A percentile compares a stretch with the other conserved stretches of the same genome.
phyloP scores from a whole-genome alignment of 1,140 invertebrate genomes.

The Danaus plexippus region DNA sequence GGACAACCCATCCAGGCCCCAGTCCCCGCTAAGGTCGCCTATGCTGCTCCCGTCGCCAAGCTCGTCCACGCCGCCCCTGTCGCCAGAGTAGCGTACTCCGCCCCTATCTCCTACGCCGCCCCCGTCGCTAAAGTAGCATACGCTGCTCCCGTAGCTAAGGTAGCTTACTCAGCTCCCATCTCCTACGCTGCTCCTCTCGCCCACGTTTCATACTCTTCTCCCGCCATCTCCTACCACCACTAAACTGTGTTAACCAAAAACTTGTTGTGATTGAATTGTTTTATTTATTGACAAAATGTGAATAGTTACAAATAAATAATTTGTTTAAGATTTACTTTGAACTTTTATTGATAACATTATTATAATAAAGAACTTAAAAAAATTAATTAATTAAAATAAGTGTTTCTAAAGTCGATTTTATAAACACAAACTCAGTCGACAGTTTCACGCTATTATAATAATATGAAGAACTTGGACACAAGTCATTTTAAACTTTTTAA shows the following conservation, averaged over 20 bases:
- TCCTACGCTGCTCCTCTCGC: conserved; percentile 24
- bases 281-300: conserved; percentile 13
- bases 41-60: too few relatives aligned
- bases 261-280: conserved; percentile 3
- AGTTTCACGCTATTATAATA: too few relatives aligned
- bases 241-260: conserved; percentile 18
- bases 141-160: too few relatives aligned
- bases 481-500: too few relatives aligned
- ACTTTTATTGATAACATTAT: conserved; percentile 1
- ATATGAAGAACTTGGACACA: too few relatives aligned
- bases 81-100: conserved; percentile 18
- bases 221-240: conserved; percentile 45
- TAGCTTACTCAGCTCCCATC: neutral
- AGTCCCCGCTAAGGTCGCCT: too few relatives aligned
- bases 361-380: too few relatives aligned
- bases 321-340: conserved; percentile 15
- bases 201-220: conserved; percentile 42
- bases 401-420: too few relatives aligned
- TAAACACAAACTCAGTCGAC: too few relatives aligned
- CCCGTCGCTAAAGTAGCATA: too few relatives aligned
- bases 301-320: conserved; percentile 19
- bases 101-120: neutral
- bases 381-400: too few relatives aligned
- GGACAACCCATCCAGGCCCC: too few relatives aligned
- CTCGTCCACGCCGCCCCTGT: neutral